phyloP scores from a whole-genome alignment of 1,140 invertebrate species.

The Oscheius sp. region DNA sequence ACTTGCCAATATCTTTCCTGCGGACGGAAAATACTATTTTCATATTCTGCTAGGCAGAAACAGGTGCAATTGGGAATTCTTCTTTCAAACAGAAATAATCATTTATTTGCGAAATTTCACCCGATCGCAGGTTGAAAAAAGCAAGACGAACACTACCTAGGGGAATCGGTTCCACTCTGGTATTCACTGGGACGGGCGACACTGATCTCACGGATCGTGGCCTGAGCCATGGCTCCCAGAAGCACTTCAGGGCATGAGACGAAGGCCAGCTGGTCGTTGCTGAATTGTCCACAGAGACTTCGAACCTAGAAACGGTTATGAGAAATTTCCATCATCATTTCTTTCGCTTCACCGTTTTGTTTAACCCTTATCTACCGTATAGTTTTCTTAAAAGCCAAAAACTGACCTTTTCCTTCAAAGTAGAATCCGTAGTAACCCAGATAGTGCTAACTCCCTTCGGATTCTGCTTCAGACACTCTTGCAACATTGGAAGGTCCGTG shows the following conservation, averaged over 20 bases:
- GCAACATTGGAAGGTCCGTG: conserved; percentile 44
- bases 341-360: too few relatives aligned
- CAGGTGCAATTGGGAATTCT: too few relatives aligned
- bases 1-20: too few relatives aligned
- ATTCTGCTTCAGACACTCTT: conserved; percentile 37
- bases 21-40: too few relatives aligned
- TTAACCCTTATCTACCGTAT: background rate
- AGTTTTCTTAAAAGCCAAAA: background rate
- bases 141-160: background rate
- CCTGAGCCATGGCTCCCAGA: conserved; percentile 46
- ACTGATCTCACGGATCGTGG: conserved; percentile 42
- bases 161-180: background rate
- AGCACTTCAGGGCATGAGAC: conserved; percentile 44
- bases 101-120: too few relatives aligned
- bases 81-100: too few relatives aligned
- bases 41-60: too few relatives aligned
- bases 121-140: too few relatives aligned
- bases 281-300: conserved; percentile 24
- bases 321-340: background rate
- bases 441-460: conserved; percentile 39
- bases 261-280: conserved; percentile 41
- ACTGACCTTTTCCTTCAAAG: conserved; percentile 35
- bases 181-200: background rate
- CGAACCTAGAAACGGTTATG: conserved; percentile 41
- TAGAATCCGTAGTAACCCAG: conserved; percentile 41